Conservation (phyloP, 1,140 invertebrate genomes). For the Tetramorium parvispinum region DNA sequence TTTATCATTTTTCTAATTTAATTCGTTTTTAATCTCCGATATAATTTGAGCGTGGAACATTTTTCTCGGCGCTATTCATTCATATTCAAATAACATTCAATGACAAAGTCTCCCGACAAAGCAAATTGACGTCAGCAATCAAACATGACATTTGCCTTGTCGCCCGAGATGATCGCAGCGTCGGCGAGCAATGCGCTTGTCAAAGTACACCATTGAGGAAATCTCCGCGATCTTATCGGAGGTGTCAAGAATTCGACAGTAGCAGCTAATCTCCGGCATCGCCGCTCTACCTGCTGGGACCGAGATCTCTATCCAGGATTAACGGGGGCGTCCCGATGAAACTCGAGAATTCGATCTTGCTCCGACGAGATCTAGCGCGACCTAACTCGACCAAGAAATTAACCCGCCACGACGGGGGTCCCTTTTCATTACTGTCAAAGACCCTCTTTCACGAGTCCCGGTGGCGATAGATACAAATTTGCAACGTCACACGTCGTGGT, state of each 20-base stretch:
- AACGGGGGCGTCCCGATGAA: conserved; percentile 13
- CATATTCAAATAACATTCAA: neutral
- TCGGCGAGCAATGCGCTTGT: neutral
- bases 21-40: neutral
- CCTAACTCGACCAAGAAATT: conserved; percentile 7
- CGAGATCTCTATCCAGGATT: conserved; percentile 75
- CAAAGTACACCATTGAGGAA: conserved; percentile 6
- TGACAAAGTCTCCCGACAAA: neutral
- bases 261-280: conserved; percentile 76
- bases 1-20: neutral
- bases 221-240: conserved; percentile 68
- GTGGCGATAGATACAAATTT: conserved; percentile 8
- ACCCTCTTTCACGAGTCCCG: neutral
- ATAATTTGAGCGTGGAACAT: neutral
- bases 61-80: neutral
- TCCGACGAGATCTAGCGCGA: conserved; percentile 41
- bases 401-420: neutral
- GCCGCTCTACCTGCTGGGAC: conserved; percentile 73
- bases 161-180: neutral
- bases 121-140: neutral
- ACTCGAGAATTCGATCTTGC: conserved; percentile 68
- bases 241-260: conserved; percentile 73
- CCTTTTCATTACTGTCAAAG: neutral
- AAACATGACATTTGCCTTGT: neutral
- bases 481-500: conserved; percentile 11